phyloP scores from a whole-genome alignment of 1,140 invertebrate genomes.

The Pogonomyrmex barbatus region DNA sequence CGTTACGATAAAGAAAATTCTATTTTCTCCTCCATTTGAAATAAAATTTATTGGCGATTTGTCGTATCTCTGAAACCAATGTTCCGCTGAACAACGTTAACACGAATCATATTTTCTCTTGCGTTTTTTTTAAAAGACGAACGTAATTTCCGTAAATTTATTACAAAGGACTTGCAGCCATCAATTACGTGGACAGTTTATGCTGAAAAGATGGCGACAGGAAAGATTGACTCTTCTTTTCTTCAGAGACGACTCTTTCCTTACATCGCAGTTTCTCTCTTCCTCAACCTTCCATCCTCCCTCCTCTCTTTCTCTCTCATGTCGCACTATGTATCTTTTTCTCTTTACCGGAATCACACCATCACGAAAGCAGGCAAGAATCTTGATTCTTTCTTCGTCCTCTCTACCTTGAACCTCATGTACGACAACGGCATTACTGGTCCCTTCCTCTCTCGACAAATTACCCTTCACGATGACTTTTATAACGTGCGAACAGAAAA shows the following conservation, averaged over 20 bases:
- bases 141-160: constrained; percentile 9
- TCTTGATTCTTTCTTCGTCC: constrained; percentile 22
- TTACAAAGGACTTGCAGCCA: constrained; percentile 25
- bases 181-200: constrained; percentile 67
- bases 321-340: constrained; percentile 64
- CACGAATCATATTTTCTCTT: constrained; percentile 16
- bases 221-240: constrained; percentile 56
- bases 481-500: constrained; percentile 46
- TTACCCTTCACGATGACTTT: constrained; percentile 63
- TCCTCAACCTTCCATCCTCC: background rate
- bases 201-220: constrained; percentile 71
- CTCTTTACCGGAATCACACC: constrained; percentile 66
- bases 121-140: constrained; percentile 14
- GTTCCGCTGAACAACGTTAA: background rate
- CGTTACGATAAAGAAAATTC: background rate
- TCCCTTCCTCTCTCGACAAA: constrained; percentile 67
- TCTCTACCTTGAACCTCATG: constrained; percentile 59
- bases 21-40: background rate
- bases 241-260: constrained; percentile 41
- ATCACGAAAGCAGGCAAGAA: constrained; percentile 36
- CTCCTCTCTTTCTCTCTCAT: constrained; percentile 5
- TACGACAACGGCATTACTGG: constrained; percentile 66
- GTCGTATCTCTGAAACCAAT: background rate
- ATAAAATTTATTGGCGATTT: background rate
- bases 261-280: constrained; percentile 27